Evolutionary conservation across 2,797 vertebrate species (phyloP).

Genomic region (Myoxocephalus aenaeus): DNA sequence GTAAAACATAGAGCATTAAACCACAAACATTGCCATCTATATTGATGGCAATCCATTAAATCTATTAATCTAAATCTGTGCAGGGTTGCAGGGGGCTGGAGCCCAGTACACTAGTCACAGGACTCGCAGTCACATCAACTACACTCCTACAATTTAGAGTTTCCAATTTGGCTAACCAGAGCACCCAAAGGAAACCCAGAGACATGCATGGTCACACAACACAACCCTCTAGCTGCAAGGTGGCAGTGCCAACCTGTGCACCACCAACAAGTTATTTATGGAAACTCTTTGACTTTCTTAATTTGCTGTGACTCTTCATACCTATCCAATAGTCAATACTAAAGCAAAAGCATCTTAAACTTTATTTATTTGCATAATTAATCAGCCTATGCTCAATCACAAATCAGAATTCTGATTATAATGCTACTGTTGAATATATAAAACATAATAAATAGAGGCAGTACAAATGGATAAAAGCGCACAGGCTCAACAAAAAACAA

Average conservation of each 20-base stretch:
- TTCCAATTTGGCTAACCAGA: not conserved
- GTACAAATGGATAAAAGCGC: constrained; percentile 2
- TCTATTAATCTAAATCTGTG: not conserved
- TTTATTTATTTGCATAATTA: not conserved
- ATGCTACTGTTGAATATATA: not conserved
- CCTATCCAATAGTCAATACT: not conserved
- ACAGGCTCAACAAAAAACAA: not conserved
- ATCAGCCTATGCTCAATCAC: not conserved
- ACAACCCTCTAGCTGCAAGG: not conserved
- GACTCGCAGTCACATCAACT: not conserved
- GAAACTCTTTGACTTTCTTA: not conserved
- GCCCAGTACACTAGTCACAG: not conserved
- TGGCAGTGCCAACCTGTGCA: not conserved
- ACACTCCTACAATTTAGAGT: not conserved
- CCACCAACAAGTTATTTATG: not conserved
- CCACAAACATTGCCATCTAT: not conserved
- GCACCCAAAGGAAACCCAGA: not conserved
- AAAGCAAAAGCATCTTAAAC: not conserved
- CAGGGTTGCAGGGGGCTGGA: not conserved
- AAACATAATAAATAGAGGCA: not conserved
- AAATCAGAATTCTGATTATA: not conserved
- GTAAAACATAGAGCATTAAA: not conserved
- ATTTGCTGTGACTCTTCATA: not conserved
- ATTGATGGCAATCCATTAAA: not conserved
- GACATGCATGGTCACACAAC: not conserved